Conservation (phyloP, 2,888 invertebrate genomes). For the Sycophila texana region DNA sequence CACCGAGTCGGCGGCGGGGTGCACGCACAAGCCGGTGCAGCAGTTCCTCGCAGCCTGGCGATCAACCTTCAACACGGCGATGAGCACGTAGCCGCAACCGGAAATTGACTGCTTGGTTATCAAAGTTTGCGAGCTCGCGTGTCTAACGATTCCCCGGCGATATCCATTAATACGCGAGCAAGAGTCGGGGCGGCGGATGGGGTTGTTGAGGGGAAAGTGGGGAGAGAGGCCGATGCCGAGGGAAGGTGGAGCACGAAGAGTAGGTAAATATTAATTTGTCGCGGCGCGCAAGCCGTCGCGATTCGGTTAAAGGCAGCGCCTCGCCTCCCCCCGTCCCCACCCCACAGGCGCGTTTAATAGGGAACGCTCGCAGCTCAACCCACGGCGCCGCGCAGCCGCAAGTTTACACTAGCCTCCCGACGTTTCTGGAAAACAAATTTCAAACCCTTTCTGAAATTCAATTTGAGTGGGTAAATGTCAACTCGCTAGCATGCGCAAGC, state of each 20-base stretch:
- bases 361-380: not conserved
- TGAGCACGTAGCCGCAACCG: conserved; percentile 73
- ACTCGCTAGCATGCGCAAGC: conserved; percentile 14
- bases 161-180: conserved; percentile 75
- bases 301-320: conserved; percentile 59
- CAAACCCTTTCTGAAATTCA: conserved; percentile 58
- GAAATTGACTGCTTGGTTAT: conserved; percentile 75
- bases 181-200: conserved; percentile 61
- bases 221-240: not conserved
- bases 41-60: conserved; percentile 37
- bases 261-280: conserved; percentile 75
- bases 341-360: not conserved
- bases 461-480: conserved; percentile 58
- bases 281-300: conserved; percentile 59
- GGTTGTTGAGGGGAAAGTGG: conserved; percentile 57
- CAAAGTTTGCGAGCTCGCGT: conserved; percentile 75
- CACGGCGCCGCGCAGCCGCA: conserved; percentile 36
- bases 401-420: conserved; percentile 56
- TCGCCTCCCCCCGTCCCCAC: not conserved
- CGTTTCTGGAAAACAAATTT: conserved; percentile 58
- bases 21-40: not conserved
- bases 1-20: conserved; percentile 12
- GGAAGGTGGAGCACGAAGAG: conserved; percentile 42
- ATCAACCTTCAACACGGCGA: conserved; percentile 66
- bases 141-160: conserved; percentile 66